Conservation (phyloP, 2,797 vertebrate genomes). For the Melanotaenia maccullochi region DNA sequence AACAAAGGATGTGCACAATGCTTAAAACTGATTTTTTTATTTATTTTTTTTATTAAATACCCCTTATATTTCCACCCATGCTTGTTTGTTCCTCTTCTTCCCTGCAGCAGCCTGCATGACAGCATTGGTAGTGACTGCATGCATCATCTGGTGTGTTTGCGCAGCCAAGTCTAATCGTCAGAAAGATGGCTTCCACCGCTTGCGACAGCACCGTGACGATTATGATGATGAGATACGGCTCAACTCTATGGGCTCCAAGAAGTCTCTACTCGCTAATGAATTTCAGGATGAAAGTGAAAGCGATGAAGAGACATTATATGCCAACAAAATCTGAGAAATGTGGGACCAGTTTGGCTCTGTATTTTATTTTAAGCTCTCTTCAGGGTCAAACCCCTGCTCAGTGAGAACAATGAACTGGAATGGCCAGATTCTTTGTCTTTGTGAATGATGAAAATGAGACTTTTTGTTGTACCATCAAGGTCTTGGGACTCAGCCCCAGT, state of each 20-base stretch:
- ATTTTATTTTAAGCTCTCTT: constrained; percentile 34
- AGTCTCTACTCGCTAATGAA: constrained; percentile 93
- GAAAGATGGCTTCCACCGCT: constrained; percentile 96
- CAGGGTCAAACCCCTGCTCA: constrained; percentile 30
- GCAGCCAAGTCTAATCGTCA: constrained; percentile 94
- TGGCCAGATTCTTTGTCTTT: constrained; percentile 21
- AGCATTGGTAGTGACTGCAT: constrained; percentile 92
- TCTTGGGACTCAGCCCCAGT: constrained; percentile 24
- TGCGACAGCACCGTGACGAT: constrained; percentile 94
- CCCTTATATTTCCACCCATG: neutral
- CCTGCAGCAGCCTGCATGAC: constrained; percentile 94
- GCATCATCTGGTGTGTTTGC: constrained; percentile 98
- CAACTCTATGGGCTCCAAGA: constrained; percentile 96
- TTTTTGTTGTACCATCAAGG: constrained; percentile 41
- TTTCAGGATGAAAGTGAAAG: constrained; percentile 99
- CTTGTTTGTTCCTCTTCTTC: constrained; percentile 6
- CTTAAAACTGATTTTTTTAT: neutral
- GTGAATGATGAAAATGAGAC: constrained; percentile 8
- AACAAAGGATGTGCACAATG: neutral
- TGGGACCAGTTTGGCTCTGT: constrained; percentile 9
- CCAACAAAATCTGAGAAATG: constrained; percentile 92
- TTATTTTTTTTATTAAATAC: neutral
- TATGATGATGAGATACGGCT: constrained; percentile 97
- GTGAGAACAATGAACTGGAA: constrained; percentile 31
- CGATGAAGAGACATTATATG: constrained; percentile 96